These are phyloP conservation scores for Morinoia aosen DNA, from an alignment of 2,888 invertebrate species.

Conservation along the genomic window DNA sequence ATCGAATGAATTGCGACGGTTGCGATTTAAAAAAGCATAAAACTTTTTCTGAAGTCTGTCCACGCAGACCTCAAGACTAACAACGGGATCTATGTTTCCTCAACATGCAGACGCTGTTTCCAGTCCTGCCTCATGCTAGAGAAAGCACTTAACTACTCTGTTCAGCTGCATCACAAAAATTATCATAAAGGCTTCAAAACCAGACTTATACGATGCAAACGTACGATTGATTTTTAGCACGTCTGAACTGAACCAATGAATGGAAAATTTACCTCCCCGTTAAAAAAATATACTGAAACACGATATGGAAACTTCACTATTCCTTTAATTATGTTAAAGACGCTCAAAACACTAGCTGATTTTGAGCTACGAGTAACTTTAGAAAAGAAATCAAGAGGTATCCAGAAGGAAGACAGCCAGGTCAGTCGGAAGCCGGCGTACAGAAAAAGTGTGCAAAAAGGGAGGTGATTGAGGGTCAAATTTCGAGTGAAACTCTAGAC, in stretches of 20 bases:
- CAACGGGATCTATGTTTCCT: not conserved
- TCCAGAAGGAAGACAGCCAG: not conserved
- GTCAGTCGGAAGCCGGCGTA: not conserved
- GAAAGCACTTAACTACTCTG: not conserved
- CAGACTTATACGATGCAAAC: not conserved
- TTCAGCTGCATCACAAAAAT: not conserved
- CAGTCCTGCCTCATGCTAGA: not conserved
- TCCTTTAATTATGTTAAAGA: not conserved
- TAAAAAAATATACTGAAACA: no score
- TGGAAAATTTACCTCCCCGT: no score
- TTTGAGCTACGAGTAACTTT: not conserved
- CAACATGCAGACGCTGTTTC: not conserved
- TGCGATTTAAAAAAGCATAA: no score
- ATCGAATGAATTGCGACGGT: no score
- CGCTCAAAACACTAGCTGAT: not conserved
- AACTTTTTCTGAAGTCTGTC: no score
- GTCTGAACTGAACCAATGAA: no score
- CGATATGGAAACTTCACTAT: no score
- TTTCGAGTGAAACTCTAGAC: not conserved
- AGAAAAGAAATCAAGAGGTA: not conserved
- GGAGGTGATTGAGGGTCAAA: not conserved
- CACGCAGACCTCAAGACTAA: not conserved
- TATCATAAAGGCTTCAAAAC: not conserved
- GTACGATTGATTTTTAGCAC: not conserved
- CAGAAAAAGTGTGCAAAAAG: not conserved